Base-by-base conservation (phyloP, 2,797 vertebrate genomes). In the Sebastes cheni region DNA sequence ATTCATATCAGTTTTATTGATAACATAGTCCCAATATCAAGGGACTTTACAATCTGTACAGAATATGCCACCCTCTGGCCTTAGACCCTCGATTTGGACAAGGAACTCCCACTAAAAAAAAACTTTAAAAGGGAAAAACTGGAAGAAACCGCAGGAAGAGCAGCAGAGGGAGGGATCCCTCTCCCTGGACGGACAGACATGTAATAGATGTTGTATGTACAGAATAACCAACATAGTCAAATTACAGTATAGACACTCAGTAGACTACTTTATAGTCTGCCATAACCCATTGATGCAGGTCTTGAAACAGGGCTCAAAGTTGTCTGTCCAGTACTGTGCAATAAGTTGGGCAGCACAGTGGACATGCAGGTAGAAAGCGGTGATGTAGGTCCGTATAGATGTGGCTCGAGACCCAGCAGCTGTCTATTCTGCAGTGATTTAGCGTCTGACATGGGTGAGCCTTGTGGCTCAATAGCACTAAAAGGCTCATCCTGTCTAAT, bases 401-500 rank as follows among this genome's bases (percentile, higher is more conserved):
- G 54, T 75, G 84, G 80, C 81, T 67, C 27, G 30, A 84, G 84
- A 79, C 74, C 81, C 66, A n/a, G 83, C 79, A 81, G 72, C 86
- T 85, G 86, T 91, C 92, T 81, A 39, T 86, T 92, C 86, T 65
- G 85, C 86, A n/a, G 86, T 94, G 94, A 95, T 95, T 95, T 94
- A 95, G 75, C 16, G 30, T 80, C 91, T 85, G 88, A 91, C 91
- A 90, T 80, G 83, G 88, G 62, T 87, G 80, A 89, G 84, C 82
- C 82, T 75, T 54, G 87, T 88, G 86, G 90, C 89, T 96, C 94
- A 94, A 93, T 95, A 95, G 93, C 93, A 92, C 92, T 95, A 93
- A 95, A 93, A 95, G 93, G 94, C 93, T 94, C 91, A 93, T 94
- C 92, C 89, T 78, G 84, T 85, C 91, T 95, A 95, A 96, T 95